These are phyloP conservation scores for Mimas tiliae DNA, from an alignment of 2,888 invertebrate genomes.

Conservation along the genomic window DNA sequence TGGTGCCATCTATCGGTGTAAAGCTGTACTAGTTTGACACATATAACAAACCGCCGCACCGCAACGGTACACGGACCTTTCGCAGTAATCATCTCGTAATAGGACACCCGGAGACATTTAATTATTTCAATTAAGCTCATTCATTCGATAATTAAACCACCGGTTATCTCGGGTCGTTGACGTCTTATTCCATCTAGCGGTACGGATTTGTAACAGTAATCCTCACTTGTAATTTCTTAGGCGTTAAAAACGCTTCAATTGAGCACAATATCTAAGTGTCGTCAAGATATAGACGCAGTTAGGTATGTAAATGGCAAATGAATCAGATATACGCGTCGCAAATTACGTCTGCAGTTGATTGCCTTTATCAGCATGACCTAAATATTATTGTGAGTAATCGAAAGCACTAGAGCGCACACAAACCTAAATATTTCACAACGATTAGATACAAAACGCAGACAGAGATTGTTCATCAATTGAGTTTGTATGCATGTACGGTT, in stretches of 20 bases:
- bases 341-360: conserved; percentile 35
- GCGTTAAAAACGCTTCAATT: conserved; percentile 23
- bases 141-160: conserved; percentile 41
- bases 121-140: conserved; percentile 52
- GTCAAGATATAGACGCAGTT: conserved; percentile 10
- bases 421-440: conserved; percentile 34
- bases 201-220: conserved; percentile 39
- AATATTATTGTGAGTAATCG: conserved; percentile 45
- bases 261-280: conserved; percentile 7
- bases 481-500: conserved; percentile 16
- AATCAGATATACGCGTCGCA: conserved; percentile 34
- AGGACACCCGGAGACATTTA: conserved; percentile 44
- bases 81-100: conserved; percentile 45
- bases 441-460: conserved; percentile 28
- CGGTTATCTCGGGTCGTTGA: conserved; percentile 35
- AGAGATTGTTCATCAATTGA: conserved; percentile 12
- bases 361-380: conserved; percentile 50
- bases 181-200: conserved; percentile 55
- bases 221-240: conserved; percentile 33
- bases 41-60: conserved; percentile 50
- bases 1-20: conserved; percentile 61
- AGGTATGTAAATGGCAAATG: conserved; percentile 30
- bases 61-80: conserved; percentile 57
- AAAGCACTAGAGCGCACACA: conserved; percentile 38
- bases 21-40: conserved; percentile 56